Conservation (phyloP, 1,140 invertebrate genomes). For the Polypedilum pembai region DNA sequence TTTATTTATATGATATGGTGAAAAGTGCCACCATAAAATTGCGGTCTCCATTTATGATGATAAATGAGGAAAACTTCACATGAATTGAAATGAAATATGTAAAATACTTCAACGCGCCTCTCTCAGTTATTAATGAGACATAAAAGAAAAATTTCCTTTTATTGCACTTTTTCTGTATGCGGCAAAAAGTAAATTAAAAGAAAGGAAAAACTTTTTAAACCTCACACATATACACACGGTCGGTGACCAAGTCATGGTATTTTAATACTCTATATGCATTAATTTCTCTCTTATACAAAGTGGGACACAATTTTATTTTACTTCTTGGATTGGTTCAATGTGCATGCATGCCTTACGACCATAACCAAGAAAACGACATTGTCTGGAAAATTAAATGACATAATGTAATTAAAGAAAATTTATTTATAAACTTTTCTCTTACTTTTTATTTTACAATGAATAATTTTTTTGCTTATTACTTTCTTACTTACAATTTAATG, state of each 20-base stretch:
- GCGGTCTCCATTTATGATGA: conserved; percentile 16
- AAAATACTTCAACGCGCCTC: neutral
- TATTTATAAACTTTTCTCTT: neutral
- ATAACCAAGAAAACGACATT: neutral
- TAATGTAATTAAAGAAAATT: conserved; percentile 4
- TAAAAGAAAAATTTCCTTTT: conserved; percentile 2
- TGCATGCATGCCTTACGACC: neutral
- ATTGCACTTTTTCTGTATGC: neutral
- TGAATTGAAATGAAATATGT: conserved; percentile 13
- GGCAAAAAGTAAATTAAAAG: conserved; percentile 13
- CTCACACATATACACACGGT: neutral
- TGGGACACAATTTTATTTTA: conserved; percentile 18
- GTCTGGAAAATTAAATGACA: conserved; percentile 4
- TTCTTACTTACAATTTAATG: too few species aligned
- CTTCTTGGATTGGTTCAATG: neutral
- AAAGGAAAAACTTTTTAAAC: too few species aligned
- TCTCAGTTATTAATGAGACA: conserved; percentile 17
- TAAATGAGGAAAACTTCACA: conserved; percentile 12
- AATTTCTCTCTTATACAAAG: neutral
- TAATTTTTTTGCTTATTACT: too few species aligned
- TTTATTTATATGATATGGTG: neutral
- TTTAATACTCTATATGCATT: neutral
- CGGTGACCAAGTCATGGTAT: neutral
- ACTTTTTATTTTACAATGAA: neutral
- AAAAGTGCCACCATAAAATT: conserved; percentile 9